These are phyloP conservation scores for Stichodactyla helianthus DNA, from an alignment of 64 coral and sea anemone genomes.

Conservation along the genomic window DNA sequence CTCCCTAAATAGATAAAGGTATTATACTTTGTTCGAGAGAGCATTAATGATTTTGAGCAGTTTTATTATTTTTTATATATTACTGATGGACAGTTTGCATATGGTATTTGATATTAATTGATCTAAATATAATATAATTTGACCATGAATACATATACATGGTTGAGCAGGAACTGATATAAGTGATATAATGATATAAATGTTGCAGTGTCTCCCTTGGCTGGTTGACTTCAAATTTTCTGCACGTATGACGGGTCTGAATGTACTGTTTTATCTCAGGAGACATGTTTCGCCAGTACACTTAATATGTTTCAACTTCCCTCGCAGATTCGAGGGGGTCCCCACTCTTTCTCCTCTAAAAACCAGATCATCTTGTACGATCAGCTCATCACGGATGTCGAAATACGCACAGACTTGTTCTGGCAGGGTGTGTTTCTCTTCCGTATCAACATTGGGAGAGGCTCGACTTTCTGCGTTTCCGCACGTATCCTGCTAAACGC, in stretches of 20 bases:
- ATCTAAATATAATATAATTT: too few species aligned
- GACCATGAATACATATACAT: too few species aligned
- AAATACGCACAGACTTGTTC: background rate
- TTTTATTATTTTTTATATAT: too few species aligned
- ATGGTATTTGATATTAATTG: too few species aligned
- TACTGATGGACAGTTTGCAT: too few species aligned
- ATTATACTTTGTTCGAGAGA: too few species aligned
- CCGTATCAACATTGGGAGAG: background rate
- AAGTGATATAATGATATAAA: too few species aligned
- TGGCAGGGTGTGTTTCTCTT: background rate
- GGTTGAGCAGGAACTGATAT: too few species aligned
- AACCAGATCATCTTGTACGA: background rate
- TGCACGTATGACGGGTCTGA: slow-evolving; percentile 15
- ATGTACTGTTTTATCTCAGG: slow-evolving; percentile 12
- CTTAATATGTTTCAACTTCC: background rate
- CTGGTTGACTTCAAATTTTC: slow-evolving; percentile 14
- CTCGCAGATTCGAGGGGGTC: background rate
- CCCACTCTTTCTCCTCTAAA: background rate
- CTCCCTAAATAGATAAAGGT: too few species aligned
- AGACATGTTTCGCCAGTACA: slow-evolving; percentile 16
- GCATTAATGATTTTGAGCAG: too few species aligned
- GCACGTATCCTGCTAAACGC: background rate
- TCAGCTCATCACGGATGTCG: background rate
- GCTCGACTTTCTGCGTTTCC: background rate
- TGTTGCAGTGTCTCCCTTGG: slow-evolving; percentile 1